These are phyloP conservation scores for Agelastica alni DNA, from an alignment of 2,888 invertebrate species.

Conservation along the genomic window DNA sequence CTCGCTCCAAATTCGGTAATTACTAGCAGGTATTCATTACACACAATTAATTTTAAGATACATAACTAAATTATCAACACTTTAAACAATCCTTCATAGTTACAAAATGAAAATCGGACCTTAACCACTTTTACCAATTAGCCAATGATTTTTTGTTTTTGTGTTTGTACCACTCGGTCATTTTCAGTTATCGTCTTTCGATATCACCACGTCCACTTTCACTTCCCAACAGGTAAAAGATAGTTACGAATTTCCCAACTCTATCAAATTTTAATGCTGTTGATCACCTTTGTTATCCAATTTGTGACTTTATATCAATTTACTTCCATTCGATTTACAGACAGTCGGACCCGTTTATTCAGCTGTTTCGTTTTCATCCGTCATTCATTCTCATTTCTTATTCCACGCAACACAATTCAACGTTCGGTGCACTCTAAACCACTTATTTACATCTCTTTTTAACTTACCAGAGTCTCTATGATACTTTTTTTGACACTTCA, in stretches of 20 bases:
- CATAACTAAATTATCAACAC: conserved; percentile 27
- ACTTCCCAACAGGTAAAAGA: conserved; percentile 20
- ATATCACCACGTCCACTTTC: conserved; percentile 30
- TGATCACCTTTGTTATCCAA: conserved; percentile 20
- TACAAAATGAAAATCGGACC: conserved; percentile 24
- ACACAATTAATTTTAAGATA: conserved; percentile 29
- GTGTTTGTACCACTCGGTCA: conserved; percentile 37
- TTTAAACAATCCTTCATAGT: conserved; percentile 32
- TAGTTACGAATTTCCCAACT: conserved; percentile 2
- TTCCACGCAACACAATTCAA: too few relatives aligned
- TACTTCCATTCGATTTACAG: conserved; percentile 13
- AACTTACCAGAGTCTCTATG: too few relatives aligned
- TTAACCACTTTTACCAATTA: conserved; percentile 29
- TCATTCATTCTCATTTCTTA: conserved; percentile 10
- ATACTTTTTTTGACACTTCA: too few relatives aligned
- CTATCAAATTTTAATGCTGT: conserved; percentile 5
- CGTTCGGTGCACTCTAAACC: too few relatives aligned
- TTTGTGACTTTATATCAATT: conserved; percentile 26
- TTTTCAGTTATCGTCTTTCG: conserved; percentile 35
- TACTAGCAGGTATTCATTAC: conserved; percentile 35
- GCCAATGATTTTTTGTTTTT: conserved; percentile 36
- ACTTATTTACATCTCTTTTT: too few relatives aligned
- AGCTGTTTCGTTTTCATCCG: conserved; percentile 32
- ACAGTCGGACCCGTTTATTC: conserved; percentile 31
- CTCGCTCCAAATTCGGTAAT: conserved; percentile 48